Evolutionary conservation across 2,797 vertebrate genomes (phyloP), one percentile per base, ranked within the genome.

Genomic region (Macropus fuliginosus): DNA sequence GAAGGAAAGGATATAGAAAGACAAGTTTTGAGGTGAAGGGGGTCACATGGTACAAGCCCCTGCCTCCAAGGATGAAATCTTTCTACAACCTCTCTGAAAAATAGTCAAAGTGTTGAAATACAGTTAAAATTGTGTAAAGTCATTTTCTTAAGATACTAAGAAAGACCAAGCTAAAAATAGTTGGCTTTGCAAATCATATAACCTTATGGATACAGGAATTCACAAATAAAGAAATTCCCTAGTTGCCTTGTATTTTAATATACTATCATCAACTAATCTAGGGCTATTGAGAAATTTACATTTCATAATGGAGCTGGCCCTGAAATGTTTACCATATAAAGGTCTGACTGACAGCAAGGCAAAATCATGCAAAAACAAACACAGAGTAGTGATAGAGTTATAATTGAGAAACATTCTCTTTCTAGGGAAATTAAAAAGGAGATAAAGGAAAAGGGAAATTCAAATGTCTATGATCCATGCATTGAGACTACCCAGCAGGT

Each of bases 281-380:
- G 52, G 92, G 57, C 91, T 96, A 94, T 93, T 94, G 90, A 89
- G 87, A 50, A 94, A 96, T 81, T 40, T 92, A 93, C 62, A 95
- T 89, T 96, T 94, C 94, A 92, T 29, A 91, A 74, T 56, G 50
- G 40, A 74, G 55, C 40, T 46, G 95, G 93, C 66, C 91, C 62
- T 91, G 55, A 90, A 87, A 31, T 0, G 28, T 66, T 87, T 95
- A 91, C 89, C 40, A 62, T 90, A 46, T 92, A 62, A 90, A 95
- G 90, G 46, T 55, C 90, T 18, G 18, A 87, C 52, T 55, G 56
- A 95, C 94, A 95, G 40, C 24, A 87, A 87, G 94, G 52, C 46
- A 55, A 93, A 31, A 55, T 5, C 91, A 52, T 90, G 31, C 24
- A 91, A 95, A 93, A 89, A 91, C 12, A 93, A 96, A 94, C n/a